Base-by-base conservation (phyloP, 2,113 vertebrate species). In the Corydoras maculifer region DNA sequence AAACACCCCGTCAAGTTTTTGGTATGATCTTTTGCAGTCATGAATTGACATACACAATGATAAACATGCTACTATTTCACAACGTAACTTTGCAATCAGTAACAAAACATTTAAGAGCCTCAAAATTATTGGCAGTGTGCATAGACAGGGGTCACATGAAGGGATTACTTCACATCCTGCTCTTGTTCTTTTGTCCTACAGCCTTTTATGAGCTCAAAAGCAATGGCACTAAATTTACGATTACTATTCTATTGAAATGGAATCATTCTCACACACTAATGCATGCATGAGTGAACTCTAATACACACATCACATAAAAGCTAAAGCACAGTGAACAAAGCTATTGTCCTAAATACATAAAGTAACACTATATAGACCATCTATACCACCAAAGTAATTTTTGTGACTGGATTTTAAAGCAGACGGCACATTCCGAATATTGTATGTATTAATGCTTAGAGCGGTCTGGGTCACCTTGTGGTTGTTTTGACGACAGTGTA, bases 141-240 rank as follows among this genome's bases (percentile, higher is more conserved):
- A 51, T 10, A 72, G 65, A 49, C 32, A 35, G 31, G 55, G 43
- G 32, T 58, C 5, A 10, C 7, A 10, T n/a, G 3, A n/a, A 14
- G 8, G 11, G 29, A 70, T 69, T 32, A 61, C 13, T 48, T 12
- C 32, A n/a, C 7, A 13, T 72, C 58, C 55, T 18, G 43, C 18
- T 65, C 11, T 29, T 65, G 6, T 57, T 57, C 54, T 64, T 58
- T 54, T 51, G 53, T 59, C 55, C 50, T 8, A 50, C 18, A 65
- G 43, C 60, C 35, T 58, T 30, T 60, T 66, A 30, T 30, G 7
- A 48, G 29, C 12, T 51, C 15, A 59, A 60, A 12, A 8, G 54
- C 9, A 60, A 35, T 31, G 29, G n/a, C 63, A n/a, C 25, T 18
- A 29, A 61, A 73, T 66, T 73, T 53, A 73, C 66, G 60, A 53